phyloP scores from a whole-genome alignment of 2,113 vertebrate species.

The Trichomycterus rosablanca region DNA sequence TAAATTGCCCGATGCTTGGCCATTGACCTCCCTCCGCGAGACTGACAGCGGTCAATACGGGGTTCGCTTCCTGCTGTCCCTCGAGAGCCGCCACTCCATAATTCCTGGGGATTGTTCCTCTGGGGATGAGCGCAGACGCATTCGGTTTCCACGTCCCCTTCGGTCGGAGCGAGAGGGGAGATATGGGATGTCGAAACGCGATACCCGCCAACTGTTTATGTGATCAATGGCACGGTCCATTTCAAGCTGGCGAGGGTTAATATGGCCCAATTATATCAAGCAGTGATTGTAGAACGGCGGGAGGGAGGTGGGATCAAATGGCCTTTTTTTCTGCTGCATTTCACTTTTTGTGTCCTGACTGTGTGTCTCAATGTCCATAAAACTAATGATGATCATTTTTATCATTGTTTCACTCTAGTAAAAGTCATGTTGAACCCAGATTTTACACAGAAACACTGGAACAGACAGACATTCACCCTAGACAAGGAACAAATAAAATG shows the following conservation, averaged over 20 bases:
- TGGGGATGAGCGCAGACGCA: slow-evolving; percentile 62
- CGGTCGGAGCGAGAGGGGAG: slow-evolving; percentile 56
- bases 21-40: slow-evolving; percentile 45
- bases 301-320: slow-evolving; percentile 27
- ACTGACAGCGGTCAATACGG: slow-evolving; percentile 44
- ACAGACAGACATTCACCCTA: no score
- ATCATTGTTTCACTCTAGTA: no score
- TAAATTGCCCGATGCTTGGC: slow-evolving; percentile 43
- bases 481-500: no score
- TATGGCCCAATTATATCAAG: slow-evolving; percentile 66
- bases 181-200: slow-evolving; percentile 66
- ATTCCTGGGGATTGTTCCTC: slow-evolving; percentile 61
- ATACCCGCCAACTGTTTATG: slow-evolving; percentile 73
- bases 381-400: no score
- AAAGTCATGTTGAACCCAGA: no score
- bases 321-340: background rate
- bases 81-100: slow-evolving; percentile 45
- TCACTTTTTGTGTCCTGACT: no score
- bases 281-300: slow-evolving; percentile 40
- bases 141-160: slow-evolving; percentile 65
- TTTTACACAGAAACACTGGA: no score
- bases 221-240: slow-evolving; percentile 69
- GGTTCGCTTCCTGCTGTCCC: slow-evolving; percentile 36
- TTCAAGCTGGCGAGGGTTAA: slow-evolving; percentile 69
- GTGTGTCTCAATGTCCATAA: no score